Evolutionary conservation across 92 coral and sea anemone genomes (phyloP).

Genomic region (Pocillopora meandrina): DNA sequence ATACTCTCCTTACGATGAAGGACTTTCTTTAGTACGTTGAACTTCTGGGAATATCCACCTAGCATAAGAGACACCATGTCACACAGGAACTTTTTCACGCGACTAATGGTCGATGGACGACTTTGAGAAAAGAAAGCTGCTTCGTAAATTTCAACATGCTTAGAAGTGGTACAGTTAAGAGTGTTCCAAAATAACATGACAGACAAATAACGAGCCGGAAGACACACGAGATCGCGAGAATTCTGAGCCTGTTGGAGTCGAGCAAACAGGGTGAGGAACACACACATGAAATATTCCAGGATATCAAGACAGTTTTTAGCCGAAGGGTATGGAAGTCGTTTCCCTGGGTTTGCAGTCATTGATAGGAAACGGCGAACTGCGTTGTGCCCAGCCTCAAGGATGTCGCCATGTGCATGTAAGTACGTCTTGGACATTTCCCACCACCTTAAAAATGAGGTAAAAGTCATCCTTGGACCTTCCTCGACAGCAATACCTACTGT

Average conservation of each 20-base stretch:
- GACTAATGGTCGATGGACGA: neutral
- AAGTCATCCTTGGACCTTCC: conserved; percentile 1
- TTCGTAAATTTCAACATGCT: neutral
- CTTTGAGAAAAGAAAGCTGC: neutral
- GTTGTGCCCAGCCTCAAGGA: conserved; percentile 60
- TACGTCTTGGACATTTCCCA: conserved; percentile 68
- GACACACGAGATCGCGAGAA: conserved; percentile 38
- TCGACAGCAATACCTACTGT: conserved; percentile 37
- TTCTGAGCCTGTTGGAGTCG: conserved; percentile 33
- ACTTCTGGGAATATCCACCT: conserved; percentile 16
- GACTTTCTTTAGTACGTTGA: conserved; percentile 57
- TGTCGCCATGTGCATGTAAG: conserved; percentile 55
- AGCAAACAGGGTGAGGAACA: conserved; percentile 57
- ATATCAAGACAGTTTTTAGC: conserved; percentile 60
- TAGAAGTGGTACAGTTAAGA: neutral
- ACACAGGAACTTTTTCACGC: conserved; percentile 10
- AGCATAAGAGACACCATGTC: neutral
- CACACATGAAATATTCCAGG: conserved; percentile 66
- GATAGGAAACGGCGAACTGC: conserved; percentile 63
- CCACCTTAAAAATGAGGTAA: conserved; percentile 45
- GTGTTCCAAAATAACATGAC: conserved; percentile 56
- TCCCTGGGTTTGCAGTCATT: conserved; percentile 50
- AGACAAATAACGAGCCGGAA: conserved; percentile 64
- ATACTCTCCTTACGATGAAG: neutral
- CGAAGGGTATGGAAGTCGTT: conserved; percentile 49